Evolutionary conservation across 1,140 invertebrate genomes (phyloP), one percentile per base, ranked within the genome.

Genomic region (Neotoxoptera formosana): DNA sequence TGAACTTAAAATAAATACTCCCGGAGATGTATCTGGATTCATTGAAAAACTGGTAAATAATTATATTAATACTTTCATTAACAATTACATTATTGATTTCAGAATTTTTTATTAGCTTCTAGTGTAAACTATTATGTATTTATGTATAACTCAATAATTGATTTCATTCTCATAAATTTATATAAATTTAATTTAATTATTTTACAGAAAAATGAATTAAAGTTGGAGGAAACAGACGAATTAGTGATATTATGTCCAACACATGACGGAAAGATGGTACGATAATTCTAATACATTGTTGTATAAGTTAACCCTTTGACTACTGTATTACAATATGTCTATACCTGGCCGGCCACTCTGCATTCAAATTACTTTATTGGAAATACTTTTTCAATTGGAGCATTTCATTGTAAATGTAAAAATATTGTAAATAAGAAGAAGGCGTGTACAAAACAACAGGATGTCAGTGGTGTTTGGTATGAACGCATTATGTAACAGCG

Each of bases 31-130:
- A 6, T 41, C 21, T 86, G 36, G 25, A 36, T 93, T 93, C 36
- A 86, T 84, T 20, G 34, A 56, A 84, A 86, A 36, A 45, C n/a
- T 84, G 91, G 91, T 92, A 92, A 92, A 36, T 53, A n/a, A 88
- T n/a, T 88, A 21, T 25, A 25, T 48, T 41, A 0, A 17, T 90
- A 56, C n/a, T 17, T 51, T 2, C 17, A 25, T 48, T 89, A 21
- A 53, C 53, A 23, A 17, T 36, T 53, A 56, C 6, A 47, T 34
- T 48, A 48, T 41, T 36, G 56, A 30, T 41, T 60, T 51, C 11
- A 21, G 1, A 1, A 34, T 20, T 84, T 48, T 47, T 51, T 48
- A n/a, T 34, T n/a, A 87, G 17, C 30, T 41, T 56, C 21, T 41
- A 14, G 6, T 0, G 56, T 36, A 30, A 25, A 36, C 17, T 84